phyloP scores from a whole-genome alignment of 1,140 invertebrate species.

The Cydia splendana region DNA sequence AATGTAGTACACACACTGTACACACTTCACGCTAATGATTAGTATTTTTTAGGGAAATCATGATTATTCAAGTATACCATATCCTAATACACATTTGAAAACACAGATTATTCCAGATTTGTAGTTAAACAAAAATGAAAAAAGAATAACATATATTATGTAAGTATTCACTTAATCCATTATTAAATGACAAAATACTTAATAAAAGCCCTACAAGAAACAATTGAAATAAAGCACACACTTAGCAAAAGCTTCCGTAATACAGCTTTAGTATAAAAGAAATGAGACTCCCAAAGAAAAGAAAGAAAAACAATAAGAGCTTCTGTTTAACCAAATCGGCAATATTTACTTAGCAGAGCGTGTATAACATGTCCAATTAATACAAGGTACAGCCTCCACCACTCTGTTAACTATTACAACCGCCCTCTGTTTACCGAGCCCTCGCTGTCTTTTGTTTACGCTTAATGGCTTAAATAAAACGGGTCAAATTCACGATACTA shows the following conservation, averaged over 20 bases:
- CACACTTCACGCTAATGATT: no score
- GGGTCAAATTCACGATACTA: constrained; percentile 71
- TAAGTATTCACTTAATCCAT: no score
- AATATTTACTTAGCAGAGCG: constrained; percentile 63
- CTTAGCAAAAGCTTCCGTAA: background rate
- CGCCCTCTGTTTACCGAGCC: constrained; percentile 60
- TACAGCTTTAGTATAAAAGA: constrained; percentile 19
- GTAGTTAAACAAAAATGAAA: no score
- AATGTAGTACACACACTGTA: no score
- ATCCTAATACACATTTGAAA: no score
- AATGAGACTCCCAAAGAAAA: constrained; percentile 36
- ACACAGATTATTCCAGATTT: no score
- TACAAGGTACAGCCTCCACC: constrained; percentile 56
- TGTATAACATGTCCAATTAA: constrained; percentile 74
- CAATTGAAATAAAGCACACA: background rate
- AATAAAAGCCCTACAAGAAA: background rate
- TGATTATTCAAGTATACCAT: no score
- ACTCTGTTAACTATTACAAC: constrained; percentile 67
- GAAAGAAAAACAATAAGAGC: constrained; percentile 45
- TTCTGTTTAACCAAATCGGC: constrained; percentile 48
- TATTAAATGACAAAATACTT: background rate
- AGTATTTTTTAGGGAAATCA: no score
- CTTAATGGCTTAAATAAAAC: constrained; percentile 76
- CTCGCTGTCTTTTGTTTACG: constrained; percentile 72
- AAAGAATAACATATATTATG: no score